These are phyloP conservation scores for Saturnia pavonia DNA, from an alignment of 2,888 invertebrate species.

Conservation along the genomic window DNA sequence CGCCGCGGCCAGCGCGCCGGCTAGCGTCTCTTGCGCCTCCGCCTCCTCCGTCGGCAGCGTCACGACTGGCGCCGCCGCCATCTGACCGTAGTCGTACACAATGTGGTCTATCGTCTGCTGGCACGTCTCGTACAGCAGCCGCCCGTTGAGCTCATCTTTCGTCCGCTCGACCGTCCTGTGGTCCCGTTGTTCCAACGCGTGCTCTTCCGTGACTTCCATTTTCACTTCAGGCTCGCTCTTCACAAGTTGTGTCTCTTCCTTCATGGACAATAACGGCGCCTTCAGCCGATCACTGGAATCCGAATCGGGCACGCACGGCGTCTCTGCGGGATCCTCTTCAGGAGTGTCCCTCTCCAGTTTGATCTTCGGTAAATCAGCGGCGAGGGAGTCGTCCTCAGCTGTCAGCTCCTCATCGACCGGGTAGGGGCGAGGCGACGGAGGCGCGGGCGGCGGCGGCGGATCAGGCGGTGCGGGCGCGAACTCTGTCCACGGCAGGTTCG, in stretches of 20 bases:
- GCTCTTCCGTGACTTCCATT: constrained; percentile 33
- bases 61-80: constrained; percentile 52
- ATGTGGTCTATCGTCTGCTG: constrained; percentile 39
- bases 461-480: constrained; percentile 68
- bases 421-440: constrained; percentile 61
- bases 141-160: constrained; percentile 60
- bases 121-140: constrained; percentile 49
- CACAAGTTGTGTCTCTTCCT: constrained; percentile 49
- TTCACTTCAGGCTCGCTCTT: constrained; percentile 22
- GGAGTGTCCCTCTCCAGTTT: constrained; percentile 1
- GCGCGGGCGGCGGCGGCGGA: constrained; percentile 60
- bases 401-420: constrained; percentile 37
- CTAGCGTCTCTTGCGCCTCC: constrained; percentile 28
- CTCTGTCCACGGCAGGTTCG: constrained; percentile 60
- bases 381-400: constrained; percentile 24
- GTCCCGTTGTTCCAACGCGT: constrained; percentile 37
- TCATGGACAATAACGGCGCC: constrained; percentile 53
- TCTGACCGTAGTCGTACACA: constrained; percentile 52
- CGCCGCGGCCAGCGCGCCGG: constrained; percentile 33
- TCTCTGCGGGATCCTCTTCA: neutral
- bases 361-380: neutral
- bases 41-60: constrained; percentile 35
- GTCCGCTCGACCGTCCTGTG: constrained; percentile 72
- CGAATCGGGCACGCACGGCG: constrained; percentile 35
- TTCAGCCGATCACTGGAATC: constrained; percentile 67